Conservation (phyloP, 2,888 invertebrate species). For the Macropis europaea region DNA sequence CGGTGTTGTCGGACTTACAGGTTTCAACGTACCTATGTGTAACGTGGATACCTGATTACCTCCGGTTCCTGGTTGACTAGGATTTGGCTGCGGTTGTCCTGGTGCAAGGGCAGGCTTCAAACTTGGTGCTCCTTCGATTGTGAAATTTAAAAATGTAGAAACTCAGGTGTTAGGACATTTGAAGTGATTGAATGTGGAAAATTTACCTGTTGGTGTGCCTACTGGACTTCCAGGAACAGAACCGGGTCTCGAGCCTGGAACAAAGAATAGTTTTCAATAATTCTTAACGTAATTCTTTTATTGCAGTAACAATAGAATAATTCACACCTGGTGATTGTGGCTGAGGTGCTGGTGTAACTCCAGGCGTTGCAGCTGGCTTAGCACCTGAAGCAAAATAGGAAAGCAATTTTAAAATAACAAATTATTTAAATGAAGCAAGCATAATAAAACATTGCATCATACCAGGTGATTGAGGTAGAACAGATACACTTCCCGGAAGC, state of each 20-base stretch:
- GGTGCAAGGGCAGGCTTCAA: constrained; percentile 8
- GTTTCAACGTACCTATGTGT: constrained; percentile 52
- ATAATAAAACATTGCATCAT: neutral
- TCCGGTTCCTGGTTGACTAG: constrained; percentile 27
- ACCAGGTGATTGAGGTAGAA: constrained; percentile 29
- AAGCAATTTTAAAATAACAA: too few species aligned
- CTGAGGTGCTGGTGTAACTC: neutral
- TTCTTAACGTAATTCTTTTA: neutral
- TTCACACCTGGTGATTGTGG: constrained; percentile 31
- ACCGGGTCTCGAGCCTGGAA: constrained; percentile 12
- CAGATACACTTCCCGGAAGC: neutral
- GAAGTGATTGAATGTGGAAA: neutral
- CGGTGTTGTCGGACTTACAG: constrained; percentile 36
- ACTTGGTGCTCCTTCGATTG: neutral
- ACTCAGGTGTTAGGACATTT: neutral
- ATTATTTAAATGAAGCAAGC: too few species aligned
- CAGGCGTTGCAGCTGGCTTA: neutral
- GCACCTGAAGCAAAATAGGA: neutral
- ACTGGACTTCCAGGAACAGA: constrained; percentile 6
- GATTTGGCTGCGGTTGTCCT: constrained; percentile 19
- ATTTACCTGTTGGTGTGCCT: constrained; percentile 6
- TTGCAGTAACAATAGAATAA: neutral
- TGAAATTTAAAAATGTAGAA: too few species aligned
- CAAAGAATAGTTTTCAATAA: neutral
- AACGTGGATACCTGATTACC: constrained; percentile 52